Evolutionary conservation across 2,888 invertebrate genomes (phyloP), one percentile per base, ranked within the genome.

Genomic region (Choristoneura rosaceana): DNA sequence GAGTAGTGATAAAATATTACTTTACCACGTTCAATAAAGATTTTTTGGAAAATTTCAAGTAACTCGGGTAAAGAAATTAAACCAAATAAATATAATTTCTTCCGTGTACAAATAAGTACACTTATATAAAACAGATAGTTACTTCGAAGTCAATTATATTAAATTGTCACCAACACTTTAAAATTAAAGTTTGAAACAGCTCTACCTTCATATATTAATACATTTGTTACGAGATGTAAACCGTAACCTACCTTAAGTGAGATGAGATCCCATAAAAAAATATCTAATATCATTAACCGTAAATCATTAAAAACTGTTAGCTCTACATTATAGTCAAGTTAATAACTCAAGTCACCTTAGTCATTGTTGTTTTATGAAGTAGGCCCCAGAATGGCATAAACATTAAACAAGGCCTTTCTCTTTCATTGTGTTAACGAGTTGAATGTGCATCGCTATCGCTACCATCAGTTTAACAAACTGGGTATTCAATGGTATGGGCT

Each of bases 341-440:
- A n/a, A 4, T 50, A 12, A 50, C 4, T 50, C n/a, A n/a, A 50
- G 50, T 14, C 5, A 50, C n/a, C 9, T 52, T 17, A 52, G 17
- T 3, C 52, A 52, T 8, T 52, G 15, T 9, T 8, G 9, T 25
- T 10, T 55, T 25, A 52, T 52, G 52, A 52, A 17, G 25, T 55
- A 25, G 55, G 25, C 25, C 17, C 25, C 25, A 47, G 14, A 47
- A 15, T 25, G n/a, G 55, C 55, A 55, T n/a, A 45, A 38, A 52
- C 52, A 52, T 17, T 52, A 52, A 52, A 52, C 52, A 52, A 66
- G 12, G 55, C 66, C 71, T 71, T 71, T 71, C 71, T 55, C 71
- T 71, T 66, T 71, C 66, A 38, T 60, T 71, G 61, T 65, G 38
- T 61, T 17, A 17, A 34, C 15, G 15, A 14, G 4, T 45, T 8